phyloP scores from a whole-genome alignment of 1,140 invertebrate genomes.

The Physella acuta region DNA sequence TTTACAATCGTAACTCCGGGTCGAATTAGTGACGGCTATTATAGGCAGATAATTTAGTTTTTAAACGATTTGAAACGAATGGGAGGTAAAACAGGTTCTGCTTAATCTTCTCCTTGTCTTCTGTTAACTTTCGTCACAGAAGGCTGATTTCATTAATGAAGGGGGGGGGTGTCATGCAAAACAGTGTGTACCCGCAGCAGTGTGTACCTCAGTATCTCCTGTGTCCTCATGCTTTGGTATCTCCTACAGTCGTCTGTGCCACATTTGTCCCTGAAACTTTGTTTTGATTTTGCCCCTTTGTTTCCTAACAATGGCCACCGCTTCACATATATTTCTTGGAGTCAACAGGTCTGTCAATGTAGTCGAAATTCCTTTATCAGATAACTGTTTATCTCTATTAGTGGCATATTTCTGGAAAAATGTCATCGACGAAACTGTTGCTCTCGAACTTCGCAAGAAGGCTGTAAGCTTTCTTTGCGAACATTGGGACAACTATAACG shows the following conservation, averaged over 20 bases:
- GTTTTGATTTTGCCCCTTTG: not conserved
- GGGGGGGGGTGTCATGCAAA: no score
- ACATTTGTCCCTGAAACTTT: not conserved
- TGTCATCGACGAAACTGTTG: not conserved
- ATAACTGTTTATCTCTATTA: not conserved
- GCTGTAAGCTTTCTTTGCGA: not conserved
- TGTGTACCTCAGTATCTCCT: not conserved
- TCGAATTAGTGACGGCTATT: no score
- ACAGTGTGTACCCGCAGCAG: no score
- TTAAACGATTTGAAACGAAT: no score
- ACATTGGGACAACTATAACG: not conserved
- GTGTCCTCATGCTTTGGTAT: not conserved
- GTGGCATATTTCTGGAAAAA: not conserved
- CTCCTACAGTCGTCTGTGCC: no score
- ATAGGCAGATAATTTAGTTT: no score
- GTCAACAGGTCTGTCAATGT: not conserved
- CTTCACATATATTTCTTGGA: not conserved
- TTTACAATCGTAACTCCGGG: no score
- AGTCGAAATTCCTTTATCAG: not conserved
- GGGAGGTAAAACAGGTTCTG: no score
- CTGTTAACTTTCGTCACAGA: no score
- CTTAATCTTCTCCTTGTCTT: no score
- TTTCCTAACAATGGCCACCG: not conserved
- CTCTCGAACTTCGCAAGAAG: not conserved
- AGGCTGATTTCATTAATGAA: no score